Percentiles rank a stretch among this genome's conserved stretches.
These are phyloP conservation scores for Agrochola lota DNA, from an alignment of 2,888 invertebrate genomes.

Conservation along the genomic window DNA sequence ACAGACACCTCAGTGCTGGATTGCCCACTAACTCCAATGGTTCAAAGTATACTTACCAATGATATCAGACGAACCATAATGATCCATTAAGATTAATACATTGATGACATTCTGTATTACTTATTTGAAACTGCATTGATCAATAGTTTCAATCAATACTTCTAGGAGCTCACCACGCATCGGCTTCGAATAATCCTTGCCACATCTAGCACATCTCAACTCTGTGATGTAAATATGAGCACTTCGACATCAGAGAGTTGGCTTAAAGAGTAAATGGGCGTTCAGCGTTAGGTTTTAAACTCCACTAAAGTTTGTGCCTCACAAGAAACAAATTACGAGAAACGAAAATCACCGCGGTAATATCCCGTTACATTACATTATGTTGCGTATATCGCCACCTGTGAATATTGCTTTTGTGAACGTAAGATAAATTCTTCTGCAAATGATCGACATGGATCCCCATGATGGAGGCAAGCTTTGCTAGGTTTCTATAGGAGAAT, in stretches of 20 bases:
- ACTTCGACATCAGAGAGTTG: slow-evolving; percentile 79
- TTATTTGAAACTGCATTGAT: background rate
- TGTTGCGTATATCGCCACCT: slow-evolving; percentile 53
- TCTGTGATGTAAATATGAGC: slow-evolving; percentile 81
- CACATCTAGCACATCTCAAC: slow-evolving; percentile 58
- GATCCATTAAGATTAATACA: background rate
- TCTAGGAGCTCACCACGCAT: background rate
- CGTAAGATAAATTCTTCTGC: slow-evolving; percentile 22
- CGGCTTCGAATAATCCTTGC: background rate
- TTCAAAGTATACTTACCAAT: background rate
- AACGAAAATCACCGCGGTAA: slow-evolving; percentile 80
- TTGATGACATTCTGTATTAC: background rate
- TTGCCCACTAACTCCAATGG: background rate
- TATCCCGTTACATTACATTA: slow-evolving; percentile 57
- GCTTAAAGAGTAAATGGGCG: slow-evolving; percentile 84
- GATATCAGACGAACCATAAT: background rate
- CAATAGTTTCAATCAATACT: background rate
- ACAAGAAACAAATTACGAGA: slow-evolving; percentile 86
- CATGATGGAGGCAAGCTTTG: too few species aligned
- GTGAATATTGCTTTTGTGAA: slow-evolving; percentile 33
- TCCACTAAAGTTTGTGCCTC: slow-evolving; percentile 81
- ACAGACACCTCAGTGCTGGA: background rate
- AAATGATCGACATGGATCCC: slow-evolving; percentile 11
- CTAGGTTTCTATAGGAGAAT: background rate
- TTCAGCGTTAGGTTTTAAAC: slow-evolving; percentile 85